phyloP scores from a whole-genome alignment of 2,113 vertebrate genomes.

The Megaleporinus macrocephalus region DNA sequence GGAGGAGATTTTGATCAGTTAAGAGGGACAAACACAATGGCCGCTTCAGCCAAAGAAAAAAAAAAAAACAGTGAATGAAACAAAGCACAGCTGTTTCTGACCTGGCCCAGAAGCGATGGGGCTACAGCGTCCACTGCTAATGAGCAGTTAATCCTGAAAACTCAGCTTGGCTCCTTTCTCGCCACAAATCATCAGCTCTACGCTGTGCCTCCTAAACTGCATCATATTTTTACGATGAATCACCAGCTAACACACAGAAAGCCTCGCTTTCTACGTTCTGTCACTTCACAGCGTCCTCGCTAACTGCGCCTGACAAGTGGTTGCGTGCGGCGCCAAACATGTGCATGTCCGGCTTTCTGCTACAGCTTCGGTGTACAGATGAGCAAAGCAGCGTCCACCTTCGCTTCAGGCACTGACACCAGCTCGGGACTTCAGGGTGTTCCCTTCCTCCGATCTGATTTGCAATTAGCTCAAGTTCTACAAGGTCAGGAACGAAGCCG shows the following conservation, averaged over 20 bases:
- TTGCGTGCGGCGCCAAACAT: not conserved
- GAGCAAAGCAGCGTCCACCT: conserved; percentile 51
- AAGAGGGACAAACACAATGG: too few species aligned
- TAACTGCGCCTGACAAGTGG: conserved; percentile 62
- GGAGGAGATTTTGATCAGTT: too few species aligned
- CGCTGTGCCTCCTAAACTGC: conserved; percentile 40
- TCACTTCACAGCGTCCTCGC: conserved; percentile 28
- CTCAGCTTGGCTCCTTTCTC: conserved; percentile 9
- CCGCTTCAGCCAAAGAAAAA: too few species aligned
- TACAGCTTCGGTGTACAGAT: conserved; percentile 33
- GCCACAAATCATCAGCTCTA: conserved; percentile 25
- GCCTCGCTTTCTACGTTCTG: conserved; percentile 45
- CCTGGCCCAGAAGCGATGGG: not conserved
- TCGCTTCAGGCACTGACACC: conserved; percentile 54
- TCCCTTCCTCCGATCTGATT: conserved; percentile 58
- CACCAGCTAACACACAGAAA: conserved; percentile 9
- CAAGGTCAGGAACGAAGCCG: conserved; percentile 64
- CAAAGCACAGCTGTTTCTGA: conserved; percentile 27
- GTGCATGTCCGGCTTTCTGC: not conserved
- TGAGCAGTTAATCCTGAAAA: not conserved
- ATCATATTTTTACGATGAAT: conserved; percentile 38
- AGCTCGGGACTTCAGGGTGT: conserved; percentile 62
- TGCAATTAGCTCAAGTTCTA: conserved; percentile 70
- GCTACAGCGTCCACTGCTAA: not conserved
- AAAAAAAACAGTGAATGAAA: not conserved